These are phyloP conservation scores for Paraescarpia echinospica DNA, from an alignment of 1,140 invertebrate species.

Conservation along the genomic window DNA sequence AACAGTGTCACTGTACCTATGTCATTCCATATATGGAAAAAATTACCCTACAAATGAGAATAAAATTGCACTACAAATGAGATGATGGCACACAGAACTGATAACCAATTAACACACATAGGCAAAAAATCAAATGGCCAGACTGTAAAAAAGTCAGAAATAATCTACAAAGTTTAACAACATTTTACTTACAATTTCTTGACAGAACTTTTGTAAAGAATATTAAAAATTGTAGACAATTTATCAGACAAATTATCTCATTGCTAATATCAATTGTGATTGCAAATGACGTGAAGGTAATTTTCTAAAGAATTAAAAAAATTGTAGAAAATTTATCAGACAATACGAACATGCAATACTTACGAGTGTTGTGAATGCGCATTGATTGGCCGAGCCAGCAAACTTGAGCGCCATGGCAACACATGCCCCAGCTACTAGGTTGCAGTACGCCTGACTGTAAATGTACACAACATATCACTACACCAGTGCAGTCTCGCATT, in stretches of 20 bases:
- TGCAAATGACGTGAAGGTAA: neutral
- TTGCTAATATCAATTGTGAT: neutral
- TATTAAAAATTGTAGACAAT: too few species aligned
- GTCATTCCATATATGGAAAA: neutral
- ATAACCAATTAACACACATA: neutral
- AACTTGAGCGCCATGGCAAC: slow-evolving; percentile 91
- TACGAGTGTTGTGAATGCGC: slow-evolving; percentile 61
- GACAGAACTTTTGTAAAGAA: too few species aligned
- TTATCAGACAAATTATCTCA: neutral
- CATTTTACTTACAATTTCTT: too few species aligned
- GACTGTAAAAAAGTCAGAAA: neutral
- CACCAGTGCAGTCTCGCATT: too few species aligned
- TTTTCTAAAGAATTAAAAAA: neutral
- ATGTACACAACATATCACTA: neutral
- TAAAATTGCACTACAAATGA: neutral
- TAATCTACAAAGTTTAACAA: neutral
- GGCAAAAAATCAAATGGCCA: neutral
- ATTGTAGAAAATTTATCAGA: neutral
- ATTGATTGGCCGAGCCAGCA: slow-evolving; percentile 84
- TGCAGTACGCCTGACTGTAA: slow-evolving; percentile 85
- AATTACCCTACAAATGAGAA: neutral
- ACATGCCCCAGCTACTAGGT: slow-evolving; percentile 90
- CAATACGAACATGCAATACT: neutral
- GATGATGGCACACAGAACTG: neutral
- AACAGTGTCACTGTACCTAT: too few species aligned